Evolutionary conservation across 2,888 invertebrate genomes (phyloP).

Genomic region (Drosophila pseudotalamancana): DNA sequence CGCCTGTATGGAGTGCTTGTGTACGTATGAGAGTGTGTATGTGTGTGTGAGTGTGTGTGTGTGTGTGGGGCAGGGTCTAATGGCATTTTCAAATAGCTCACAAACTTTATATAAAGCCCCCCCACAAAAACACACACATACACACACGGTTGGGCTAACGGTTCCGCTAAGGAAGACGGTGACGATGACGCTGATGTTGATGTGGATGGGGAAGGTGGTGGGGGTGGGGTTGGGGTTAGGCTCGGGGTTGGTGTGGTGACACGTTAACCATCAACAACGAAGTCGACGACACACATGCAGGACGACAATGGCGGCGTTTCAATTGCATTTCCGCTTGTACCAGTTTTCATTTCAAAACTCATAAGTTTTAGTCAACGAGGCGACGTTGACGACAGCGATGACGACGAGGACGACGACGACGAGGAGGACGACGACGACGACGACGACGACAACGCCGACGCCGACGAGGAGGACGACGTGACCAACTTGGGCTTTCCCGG

Average conservation of each 20-base stretch:
- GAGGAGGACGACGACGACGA: conserved; percentile 26
- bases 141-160: conserved; percentile 8
- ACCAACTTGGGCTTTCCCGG: conserved; percentile 62
- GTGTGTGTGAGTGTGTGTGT: conserved; percentile 15
- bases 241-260: conserved; percentile 10
- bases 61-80: conserved; percentile 68
- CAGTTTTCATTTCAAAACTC: conserved; percentile 80
- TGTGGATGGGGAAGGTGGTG: conserved; percentile 10
- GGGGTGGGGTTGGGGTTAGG: conserved; percentile 1
- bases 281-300: conserved; percentile 49
- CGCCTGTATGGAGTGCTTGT: conserved; percentile 3
- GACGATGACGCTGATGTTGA: background rate
- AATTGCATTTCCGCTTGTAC: conserved; percentile 83
- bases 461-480: conserved; percentile 52
- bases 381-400: conserved; percentile 25
- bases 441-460: conserved; percentile 24
- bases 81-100: conserved; percentile 76
- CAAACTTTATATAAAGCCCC: conserved; percentile 67
- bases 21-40: background rate
- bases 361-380: conserved; percentile 72
- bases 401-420: conserved; percentile 29
- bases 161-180: conserved; percentile 2
- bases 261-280: conserved; percentile 37
- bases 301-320: conserved; percentile 74
- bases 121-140: conserved; percentile 24